A percentile compares a stretch with the other conserved stretches of the same genome.
Conservation (phyloP, 1,140 invertebrate species). For the Rhopalosiphum padi region DNA sequence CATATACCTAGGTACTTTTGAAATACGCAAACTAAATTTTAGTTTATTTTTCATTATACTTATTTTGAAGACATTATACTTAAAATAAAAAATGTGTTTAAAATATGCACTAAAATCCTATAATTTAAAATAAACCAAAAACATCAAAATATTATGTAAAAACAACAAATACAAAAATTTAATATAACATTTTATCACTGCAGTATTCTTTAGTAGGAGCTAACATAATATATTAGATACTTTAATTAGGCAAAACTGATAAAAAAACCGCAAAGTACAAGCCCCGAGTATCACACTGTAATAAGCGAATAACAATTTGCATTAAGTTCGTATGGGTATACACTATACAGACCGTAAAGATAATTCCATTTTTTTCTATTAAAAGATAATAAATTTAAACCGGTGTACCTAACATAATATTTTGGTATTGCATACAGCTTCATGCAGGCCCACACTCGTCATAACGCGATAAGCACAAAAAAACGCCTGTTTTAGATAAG, state of each 20-base stretch:
- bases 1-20: not conserved
- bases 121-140: not conserved
- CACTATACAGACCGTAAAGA: no score
- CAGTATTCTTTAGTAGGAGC: not conserved
- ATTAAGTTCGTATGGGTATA: not conserved
- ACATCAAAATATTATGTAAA: no score
- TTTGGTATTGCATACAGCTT: not conserved
- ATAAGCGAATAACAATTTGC: not conserved
- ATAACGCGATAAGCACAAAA: not conserved
- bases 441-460: no score
- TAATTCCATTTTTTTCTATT: not conserved
- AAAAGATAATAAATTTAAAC: not conserved
- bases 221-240: not conserved
- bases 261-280: not conserved
- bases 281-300: not conserved
- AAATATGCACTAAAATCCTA: not conserved
- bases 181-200: not conserved
- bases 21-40: not conserved
- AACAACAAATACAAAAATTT: not conserved
- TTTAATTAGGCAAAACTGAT: not conserved
- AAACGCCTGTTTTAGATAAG: not conserved
- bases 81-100: not conserved
- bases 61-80: no score
- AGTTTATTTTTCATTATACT: no score
- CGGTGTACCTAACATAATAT: not conserved